A percentile compares a stretch with the other conserved stretches of the same genome.
These are phyloP conservation scores for Microtus ochrogaster DNA, from an alignment of 2,113 vertebrate species.

Conservation along the genomic window DNA sequence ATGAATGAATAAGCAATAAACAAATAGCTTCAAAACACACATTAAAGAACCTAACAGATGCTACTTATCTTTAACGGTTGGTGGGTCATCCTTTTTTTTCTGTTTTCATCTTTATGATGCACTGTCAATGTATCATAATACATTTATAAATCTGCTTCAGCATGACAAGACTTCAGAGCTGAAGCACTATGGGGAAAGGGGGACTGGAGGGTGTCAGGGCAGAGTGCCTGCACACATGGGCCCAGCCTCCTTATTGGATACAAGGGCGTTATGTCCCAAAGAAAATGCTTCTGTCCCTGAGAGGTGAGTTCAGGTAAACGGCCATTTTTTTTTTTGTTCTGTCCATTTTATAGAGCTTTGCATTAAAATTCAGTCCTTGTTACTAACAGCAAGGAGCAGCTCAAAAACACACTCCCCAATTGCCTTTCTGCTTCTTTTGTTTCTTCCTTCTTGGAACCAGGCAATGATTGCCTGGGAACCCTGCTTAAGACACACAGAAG, in stretches of 20 bases:
- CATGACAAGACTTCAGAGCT: neutral
- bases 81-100: neutral
- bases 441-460: neutral
- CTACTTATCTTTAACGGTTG: neutral
- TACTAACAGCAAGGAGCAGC: neutral
- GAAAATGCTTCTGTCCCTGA: neutral
- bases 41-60: neutral
- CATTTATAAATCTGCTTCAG: slow-evolving; percentile 5
- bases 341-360: neutral
- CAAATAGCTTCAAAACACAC: neutral
- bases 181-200: neutral
- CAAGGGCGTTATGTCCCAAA: too few species aligned
- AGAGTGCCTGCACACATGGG: too few species aligned
- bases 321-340: neutral
- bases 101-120: neutral
- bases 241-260: neutral
- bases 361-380: neutral
- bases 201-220: neutral
- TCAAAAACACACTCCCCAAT: neutral
- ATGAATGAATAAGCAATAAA: neutral
- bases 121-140: neutral
- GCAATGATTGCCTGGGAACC: neutral
- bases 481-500: neutral
- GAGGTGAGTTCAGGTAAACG: neutral
- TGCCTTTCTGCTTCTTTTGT: neutral